A percentile compares a stretch with the other conserved stretches of the same genome.
Conservation (phyloP, 2,888 invertebrate species). For the Eudasyphora cyanicolor region DNA sequence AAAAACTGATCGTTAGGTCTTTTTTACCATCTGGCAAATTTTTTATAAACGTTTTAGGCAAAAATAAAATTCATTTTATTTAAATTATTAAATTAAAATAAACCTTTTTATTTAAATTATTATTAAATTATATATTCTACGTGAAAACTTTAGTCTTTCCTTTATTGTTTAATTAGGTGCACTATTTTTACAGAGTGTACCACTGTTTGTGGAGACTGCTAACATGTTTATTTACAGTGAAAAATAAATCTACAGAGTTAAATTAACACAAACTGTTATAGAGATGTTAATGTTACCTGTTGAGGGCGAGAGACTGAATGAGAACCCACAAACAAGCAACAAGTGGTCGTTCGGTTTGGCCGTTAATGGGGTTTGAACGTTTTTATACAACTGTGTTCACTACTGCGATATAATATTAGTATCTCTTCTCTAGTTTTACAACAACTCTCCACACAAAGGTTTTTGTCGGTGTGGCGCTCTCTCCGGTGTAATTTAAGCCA, state of each 20-base stretch:
- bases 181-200: no score
- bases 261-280: conserved; percentile 2
- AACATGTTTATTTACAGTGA: no score
- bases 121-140: no score
- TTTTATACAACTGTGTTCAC: neutral
- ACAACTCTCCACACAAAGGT: neutral
- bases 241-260: neutral
- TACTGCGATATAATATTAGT: neutral
- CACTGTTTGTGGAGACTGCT: no score
- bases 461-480: neutral
- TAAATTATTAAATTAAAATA: no score
- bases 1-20: no score
- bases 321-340: neutral
- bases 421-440: neutral
- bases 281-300: neutral
- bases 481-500: conserved; percentile 49
- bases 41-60: no score
- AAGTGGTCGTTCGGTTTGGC: neutral
- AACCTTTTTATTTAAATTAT: no score
- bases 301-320: neutral
- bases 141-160: no score
- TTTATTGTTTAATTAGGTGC: no score
- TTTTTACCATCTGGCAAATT: no score
- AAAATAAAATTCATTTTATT: no score
- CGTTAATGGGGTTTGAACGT: neutral